phyloP scores from a whole-genome alignment of 2,797 vertebrate species.

The Tolypeutes matacus region DNA sequence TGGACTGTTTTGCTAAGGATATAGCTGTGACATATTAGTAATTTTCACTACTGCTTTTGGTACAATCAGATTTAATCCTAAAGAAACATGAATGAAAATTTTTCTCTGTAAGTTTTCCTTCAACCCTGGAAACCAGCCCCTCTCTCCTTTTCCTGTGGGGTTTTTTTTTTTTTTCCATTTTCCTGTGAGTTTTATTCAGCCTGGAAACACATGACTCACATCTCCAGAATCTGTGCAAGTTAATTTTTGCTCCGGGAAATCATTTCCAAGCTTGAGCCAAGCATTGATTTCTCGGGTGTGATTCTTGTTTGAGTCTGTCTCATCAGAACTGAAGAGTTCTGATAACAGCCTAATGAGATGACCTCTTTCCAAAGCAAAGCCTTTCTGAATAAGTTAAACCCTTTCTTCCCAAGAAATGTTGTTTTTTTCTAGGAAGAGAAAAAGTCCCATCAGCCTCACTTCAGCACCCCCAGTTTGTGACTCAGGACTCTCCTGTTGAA shows the following conservation, averaged over 20 bases:
- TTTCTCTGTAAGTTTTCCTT: not conserved
- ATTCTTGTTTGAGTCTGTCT: slow-evolving; percentile 49
- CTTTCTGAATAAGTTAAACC: not conserved
- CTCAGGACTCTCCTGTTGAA: not conserved
- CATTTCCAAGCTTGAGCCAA: slow-evolving; percentile 33
- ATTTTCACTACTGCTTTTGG: not conserved
- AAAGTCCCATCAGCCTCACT: not conserved
- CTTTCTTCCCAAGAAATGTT: not conserved
- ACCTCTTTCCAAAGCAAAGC: slow-evolving; percentile 29
- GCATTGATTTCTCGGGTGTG: not conserved
- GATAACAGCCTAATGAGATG: slow-evolving; percentile 55
- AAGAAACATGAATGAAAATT: not conserved
- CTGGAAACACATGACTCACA: not conserved
- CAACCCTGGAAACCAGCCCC: not conserved
- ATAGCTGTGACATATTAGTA: not conserved
- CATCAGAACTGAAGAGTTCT: slow-evolving; percentile 65
- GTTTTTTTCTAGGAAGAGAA: not conserved
- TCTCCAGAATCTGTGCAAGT: not conserved
- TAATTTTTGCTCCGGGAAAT: slow-evolving; percentile 53
- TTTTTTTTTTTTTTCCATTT: not conserved
- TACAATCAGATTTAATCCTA: not conserved
- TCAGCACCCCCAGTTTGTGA: not conserved
- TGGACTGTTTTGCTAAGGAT: slow-evolving; percentile 6
- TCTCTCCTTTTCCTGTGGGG: not conserved
- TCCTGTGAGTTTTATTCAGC: not conserved